Evolutionary conservation across 2,797 vertebrate genomes (phyloP), one percentile per base, ranked within the genome.

Genomic region (Labeo calbasu): DNA sequence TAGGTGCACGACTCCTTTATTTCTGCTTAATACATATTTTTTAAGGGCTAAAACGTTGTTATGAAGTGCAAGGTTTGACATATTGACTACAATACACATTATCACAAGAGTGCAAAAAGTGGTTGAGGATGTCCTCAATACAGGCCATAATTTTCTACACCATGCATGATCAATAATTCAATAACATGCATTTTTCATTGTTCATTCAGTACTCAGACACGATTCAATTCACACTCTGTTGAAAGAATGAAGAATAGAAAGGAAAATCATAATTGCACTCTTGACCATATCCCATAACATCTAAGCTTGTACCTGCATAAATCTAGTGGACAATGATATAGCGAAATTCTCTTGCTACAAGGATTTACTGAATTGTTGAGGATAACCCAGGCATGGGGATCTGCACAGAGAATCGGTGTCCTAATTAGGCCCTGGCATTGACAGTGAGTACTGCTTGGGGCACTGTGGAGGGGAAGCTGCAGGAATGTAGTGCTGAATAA

Each of bases 381-480:
- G 65, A 81, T 61, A 68, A 77, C 65, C 51, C 46, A 15, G 46
- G 46, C 40, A 14, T 68, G 63, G 8, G 25, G 68, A 81, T 73
- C 61, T 69, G 73, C 77, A 76, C 72, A 25, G 28, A 63, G 70
- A 83, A 57, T 40, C 13, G 2, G 59, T 86, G 86, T 73, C 86
- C 84, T 85, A 85, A 57, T 88, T 87, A 65, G 78, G 53, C n/a
- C 72, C 75, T 57, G 40, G 57, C 83, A 77, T 51, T 84, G 79
- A 82, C 77, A 82, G 53, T 53, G 75, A 77, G 80, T 66, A 73
- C 46, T 59, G 83, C 82, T 85, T 12, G 51, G 84, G 77, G 81
- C 78, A 61, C 40, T 82, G 73, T 50, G 43, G 36, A n/a, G 76
- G 46, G 77, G 83, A 51, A 46, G 77, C 36, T 23, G 65, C 63